These are phyloP conservation scores for Plectropomus leopardus DNA, from an alignment of 2,113 vertebrate genomes.

Conservation along the genomic window DNA sequence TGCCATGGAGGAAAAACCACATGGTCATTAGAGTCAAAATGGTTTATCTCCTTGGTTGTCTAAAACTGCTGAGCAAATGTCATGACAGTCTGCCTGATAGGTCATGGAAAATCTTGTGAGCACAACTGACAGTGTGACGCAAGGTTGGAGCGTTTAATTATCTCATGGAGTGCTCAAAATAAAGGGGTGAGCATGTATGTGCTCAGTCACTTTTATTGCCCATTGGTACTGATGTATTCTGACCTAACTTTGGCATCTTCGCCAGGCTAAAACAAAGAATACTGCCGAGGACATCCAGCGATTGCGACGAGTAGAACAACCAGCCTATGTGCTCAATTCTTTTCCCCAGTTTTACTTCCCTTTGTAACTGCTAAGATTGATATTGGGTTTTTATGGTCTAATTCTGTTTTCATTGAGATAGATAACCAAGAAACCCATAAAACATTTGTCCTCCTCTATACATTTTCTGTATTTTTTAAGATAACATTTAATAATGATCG, in stretches of 20 bases:
- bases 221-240: background rate
- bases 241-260: background rate
- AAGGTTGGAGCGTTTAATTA: background rate
- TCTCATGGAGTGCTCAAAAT: background rate
- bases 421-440: no score
- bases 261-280: background rate
- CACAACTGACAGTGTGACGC: background rate
- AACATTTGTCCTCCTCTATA: no score
- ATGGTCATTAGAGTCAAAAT: background rate
- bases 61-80: constrained; percentile 13
- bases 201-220: background rate
- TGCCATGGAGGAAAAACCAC: constrained; percentile 2
- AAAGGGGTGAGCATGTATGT: background rate
- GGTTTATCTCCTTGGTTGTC: background rate
- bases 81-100: background rate
- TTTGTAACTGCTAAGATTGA: background rate
- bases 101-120: background rate
- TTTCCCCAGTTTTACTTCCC: background rate
- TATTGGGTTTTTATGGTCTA: no score
- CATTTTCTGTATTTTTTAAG: no score
- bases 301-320: background rate
- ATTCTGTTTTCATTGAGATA: no score
- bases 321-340: background rate
- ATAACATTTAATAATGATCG: no score
- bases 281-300: background rate